Evolutionary conservation across 37 sponge, comb jelly and placozoan genomes (phyloP).

Genomic region (Spongia lamella): DNA sequence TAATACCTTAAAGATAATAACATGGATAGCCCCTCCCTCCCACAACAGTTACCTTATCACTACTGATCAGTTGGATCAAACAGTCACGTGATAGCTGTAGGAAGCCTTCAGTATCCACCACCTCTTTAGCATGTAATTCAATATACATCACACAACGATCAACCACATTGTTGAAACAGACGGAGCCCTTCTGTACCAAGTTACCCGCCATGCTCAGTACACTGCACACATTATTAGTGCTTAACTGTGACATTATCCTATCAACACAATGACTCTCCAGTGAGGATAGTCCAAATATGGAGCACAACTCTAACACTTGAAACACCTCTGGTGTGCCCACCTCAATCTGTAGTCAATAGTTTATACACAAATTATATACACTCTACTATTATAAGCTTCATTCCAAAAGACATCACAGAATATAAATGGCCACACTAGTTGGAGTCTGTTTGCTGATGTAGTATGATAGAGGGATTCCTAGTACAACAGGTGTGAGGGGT

Average conservation of each 20-base stretch:
- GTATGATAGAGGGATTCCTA: too few species aligned
- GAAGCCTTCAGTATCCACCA: constrained; percentile 42
- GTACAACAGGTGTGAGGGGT: too few species aligned
- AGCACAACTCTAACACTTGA: constrained; percentile 20
- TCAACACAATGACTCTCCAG: not conserved
- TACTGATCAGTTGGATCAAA: constrained; percentile 44
- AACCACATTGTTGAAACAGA: constrained; percentile 16
- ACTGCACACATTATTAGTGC: not conserved
- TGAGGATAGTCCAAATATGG: too few species aligned
- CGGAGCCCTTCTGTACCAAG: not conserved
- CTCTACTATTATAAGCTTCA: too few species aligned
- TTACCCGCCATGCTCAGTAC: not conserved
- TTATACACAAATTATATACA: too few species aligned
- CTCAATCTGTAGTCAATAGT: constrained; percentile 28
- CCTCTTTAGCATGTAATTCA: constrained; percentile 35
- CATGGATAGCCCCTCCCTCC: too few species aligned
- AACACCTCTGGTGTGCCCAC: constrained; percentile 18
- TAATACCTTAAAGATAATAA: too few species aligned
- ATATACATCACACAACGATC: constrained; percentile 57
- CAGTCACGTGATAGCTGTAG: constrained; percentile 43
- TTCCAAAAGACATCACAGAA: too few species aligned
- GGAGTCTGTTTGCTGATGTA: too few species aligned
- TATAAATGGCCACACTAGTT: too few species aligned
- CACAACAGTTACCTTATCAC: constrained; percentile 61
- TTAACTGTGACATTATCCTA: not conserved